Evolutionary conservation across 1,140 invertebrate genomes (phyloP).

Genomic region (Orussus abietinus): DNA sequence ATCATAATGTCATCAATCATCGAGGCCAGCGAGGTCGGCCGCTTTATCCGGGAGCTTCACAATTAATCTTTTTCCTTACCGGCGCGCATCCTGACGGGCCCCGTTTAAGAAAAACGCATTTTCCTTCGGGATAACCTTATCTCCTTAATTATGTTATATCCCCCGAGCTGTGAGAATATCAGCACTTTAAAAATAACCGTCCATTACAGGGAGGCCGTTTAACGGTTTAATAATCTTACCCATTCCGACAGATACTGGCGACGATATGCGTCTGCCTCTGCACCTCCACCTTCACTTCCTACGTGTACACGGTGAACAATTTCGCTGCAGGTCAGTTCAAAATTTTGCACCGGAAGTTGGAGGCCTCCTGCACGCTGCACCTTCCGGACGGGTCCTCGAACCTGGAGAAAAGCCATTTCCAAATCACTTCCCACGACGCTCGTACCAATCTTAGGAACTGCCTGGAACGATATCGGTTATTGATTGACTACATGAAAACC

Average conservation of each 20-base stretch:
- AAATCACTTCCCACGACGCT: background rate
- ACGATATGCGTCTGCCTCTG: constrained; percentile 18
- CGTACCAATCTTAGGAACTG: constrained; percentile 8
- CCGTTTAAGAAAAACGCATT: background rate
- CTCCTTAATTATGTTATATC: constrained; percentile 1
- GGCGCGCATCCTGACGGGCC: background rate
- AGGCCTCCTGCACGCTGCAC: background rate
- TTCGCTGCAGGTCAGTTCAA: constrained; percentile 25
- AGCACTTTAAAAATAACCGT: background rate
- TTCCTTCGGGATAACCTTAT: background rate
- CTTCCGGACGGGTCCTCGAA: background rate
- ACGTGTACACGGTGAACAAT: constrained; percentile 24
- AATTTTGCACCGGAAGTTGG: constrained; percentile 19
- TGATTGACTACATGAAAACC: constrained; percentile 11
- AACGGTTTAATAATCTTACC: background rate
- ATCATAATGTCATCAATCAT: background rate
- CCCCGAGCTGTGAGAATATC: background rate
- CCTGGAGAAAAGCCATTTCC: background rate
- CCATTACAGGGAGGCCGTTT: background rate
- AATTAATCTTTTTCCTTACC: background rate
- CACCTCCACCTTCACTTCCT: constrained; percentile 27
- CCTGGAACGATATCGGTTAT: constrained; percentile 15
- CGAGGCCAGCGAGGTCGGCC: background rate
- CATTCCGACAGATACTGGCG: constrained; percentile 18
- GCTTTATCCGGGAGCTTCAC: background rate